phyloP scores from a whole-genome alignment of 1,140 invertebrate species.

The Dufourea novaeangliae region DNA sequence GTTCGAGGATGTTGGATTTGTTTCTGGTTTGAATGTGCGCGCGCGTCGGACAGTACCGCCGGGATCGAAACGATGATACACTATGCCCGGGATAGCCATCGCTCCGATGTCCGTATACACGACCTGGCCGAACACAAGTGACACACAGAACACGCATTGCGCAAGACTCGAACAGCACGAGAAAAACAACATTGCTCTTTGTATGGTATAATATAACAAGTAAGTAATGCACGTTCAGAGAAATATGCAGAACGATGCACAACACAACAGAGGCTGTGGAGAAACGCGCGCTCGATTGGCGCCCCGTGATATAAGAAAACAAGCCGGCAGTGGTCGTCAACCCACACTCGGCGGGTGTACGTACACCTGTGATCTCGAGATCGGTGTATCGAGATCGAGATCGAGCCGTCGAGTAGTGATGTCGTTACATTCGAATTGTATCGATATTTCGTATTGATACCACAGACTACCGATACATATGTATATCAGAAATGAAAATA shows the following conservation, averaged over 20 bases:
- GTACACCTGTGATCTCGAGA: constrained; percentile 15
- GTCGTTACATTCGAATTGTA: too few relatives aligned
- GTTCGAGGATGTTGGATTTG: too few relatives aligned
- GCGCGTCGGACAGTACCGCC: neutral
- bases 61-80: neutral
- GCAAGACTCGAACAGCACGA: constrained; percentile 48
- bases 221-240: constrained; percentile 18
- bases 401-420: too few relatives aligned
- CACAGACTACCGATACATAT: too few relatives aligned
- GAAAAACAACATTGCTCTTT: constrained; percentile 43
- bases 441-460: too few relatives aligned
- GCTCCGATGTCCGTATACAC: constrained; percentile 2
- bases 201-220: neutral
- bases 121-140: constrained; percentile 19
- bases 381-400: constrained; percentile 19
- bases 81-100: neutral
- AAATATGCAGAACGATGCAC: constrained; percentile 44
- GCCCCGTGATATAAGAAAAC: constrained; percentile 48
- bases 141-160: constrained; percentile 51
- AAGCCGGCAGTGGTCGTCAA: constrained; percentile 37
- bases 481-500: too few relatives aligned
- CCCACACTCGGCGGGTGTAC: constrained; percentile 1
- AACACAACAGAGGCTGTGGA: constrained; percentile 51
- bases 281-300: constrained; percentile 53
- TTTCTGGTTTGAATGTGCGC: neutral